A percentile compares a stretch with the other conserved stretches of the same genome.
Conservation (phyloP, 2,797 vertebrate genomes). For the Lagocephalus sceleratus region DNA sequence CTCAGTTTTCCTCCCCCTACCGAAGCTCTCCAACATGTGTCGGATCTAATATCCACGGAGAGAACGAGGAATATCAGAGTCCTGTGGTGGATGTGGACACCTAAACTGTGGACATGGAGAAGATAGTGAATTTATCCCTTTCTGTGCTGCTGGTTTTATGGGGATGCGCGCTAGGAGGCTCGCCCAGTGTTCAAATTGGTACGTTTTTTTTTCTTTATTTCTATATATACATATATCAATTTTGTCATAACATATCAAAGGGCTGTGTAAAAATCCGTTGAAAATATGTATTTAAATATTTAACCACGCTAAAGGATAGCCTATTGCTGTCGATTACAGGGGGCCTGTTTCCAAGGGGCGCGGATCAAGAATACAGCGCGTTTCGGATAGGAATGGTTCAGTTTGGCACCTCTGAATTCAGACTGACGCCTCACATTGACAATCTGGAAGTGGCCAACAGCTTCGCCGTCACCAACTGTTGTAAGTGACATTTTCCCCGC, state of each 20-base stretch:
- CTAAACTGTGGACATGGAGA: conserved; percentile 90
- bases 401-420: conserved; percentile 93
- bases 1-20: neutral
- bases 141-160: conserved; percentile 87
- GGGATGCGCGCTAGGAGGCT: conserved; percentile 87
- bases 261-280: too few species aligned
- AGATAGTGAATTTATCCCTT: conserved; percentile 88
- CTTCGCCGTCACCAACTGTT: conserved; percentile 98
- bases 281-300: too few species aligned
- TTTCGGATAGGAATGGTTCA: conserved; percentile 98
- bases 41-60: conserved; percentile 80
- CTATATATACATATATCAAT: neutral
- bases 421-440: conserved; percentile 96
- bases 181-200: conserved; percentile 96
- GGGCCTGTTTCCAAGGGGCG: conserved; percentile 95
- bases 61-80: conserved; percentile 61
- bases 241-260: too few species aligned
- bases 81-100: conserved; percentile 82
- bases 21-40: conserved; percentile 71
- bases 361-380: conserved; percentile 99
- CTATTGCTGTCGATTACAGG: conserved; percentile 73
- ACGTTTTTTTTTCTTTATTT: conserved; percentile 55
- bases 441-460: conserved; percentile 99
- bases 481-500: conserved; percentile 77
- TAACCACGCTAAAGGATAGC: neutral